Percentiles rank a stretch among this genome's conserved stretches.
Evolutionary conservation across 2,888 invertebrate species (phyloP).

Genomic region (Amaurobius ferox): DNA sequence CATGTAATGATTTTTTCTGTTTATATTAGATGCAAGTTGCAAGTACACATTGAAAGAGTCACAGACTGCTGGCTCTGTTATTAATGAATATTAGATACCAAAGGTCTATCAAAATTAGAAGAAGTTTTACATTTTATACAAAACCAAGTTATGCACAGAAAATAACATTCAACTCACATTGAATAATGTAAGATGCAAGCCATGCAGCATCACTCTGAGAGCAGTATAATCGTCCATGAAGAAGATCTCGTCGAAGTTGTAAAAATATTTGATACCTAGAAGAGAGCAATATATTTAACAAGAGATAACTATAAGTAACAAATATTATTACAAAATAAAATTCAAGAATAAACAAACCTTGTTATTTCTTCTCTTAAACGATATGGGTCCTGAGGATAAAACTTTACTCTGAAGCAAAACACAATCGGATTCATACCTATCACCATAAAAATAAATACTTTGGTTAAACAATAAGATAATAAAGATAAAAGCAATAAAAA

Average conservation of each 20-base stretch:
- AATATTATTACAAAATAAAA: not conserved
- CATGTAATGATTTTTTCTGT: too few relatives aligned
- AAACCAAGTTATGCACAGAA: conserved; percentile 93
- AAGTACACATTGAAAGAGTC: too few relatives aligned
- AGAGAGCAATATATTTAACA: not conserved
- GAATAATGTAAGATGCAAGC: conserved; percentile 93
- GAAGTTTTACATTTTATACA: too few relatives aligned
- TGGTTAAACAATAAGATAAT: not conserved
- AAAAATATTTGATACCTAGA: conserved; percentile 91
- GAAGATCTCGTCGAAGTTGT: conserved; percentile 94
- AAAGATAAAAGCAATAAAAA: not conserved
- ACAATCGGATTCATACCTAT: conserved; percentile 92
- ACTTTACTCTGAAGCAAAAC: conserved; percentile 97
- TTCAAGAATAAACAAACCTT: conserved; percentile 78
- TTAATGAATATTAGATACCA: too few relatives aligned
- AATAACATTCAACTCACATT: conserved; percentile 87
- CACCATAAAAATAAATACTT: conserved; percentile 74
- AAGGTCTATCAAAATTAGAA: too few relatives aligned
- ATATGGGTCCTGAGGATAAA: conserved; percentile 96
- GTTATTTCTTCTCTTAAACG: conserved; percentile 95
- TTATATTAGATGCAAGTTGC: too few relatives aligned
- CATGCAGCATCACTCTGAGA: conserved; percentile 88
- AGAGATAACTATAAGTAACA: not conserved
- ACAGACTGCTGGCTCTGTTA: too few relatives aligned
- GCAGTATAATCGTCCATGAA: conserved; percentile 96